Percentiles rank a stretch among this genome's conserved stretches.
These are phyloP conservation scores for Theocolax elegans DNA, from an alignment of 1,140 invertebrate genomes.

Conservation along the genomic window DNA sequence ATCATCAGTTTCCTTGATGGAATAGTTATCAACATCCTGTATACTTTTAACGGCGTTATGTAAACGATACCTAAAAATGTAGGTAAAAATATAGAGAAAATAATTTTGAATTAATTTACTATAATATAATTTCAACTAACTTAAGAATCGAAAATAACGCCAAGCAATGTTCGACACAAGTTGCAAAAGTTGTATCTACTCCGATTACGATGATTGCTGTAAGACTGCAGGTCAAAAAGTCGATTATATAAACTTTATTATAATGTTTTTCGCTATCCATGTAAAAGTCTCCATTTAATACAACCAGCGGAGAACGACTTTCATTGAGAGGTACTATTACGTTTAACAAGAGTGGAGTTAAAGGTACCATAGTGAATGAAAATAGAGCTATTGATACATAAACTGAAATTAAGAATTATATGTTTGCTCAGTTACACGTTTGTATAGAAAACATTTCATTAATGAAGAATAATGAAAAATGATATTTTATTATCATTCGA, in stretches of 20 bases:
- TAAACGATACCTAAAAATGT: too few species aligned
- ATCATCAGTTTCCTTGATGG: not conserved
- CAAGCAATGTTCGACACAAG: slow-evolving; percentile 16
- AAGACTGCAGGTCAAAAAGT: not conserved
- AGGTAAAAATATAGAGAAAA: too few species aligned
- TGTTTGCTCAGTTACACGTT: too few species aligned
- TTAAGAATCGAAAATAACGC: slow-evolving; percentile 2
- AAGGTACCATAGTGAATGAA: not conserved
- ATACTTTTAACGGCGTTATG: too few species aligned
- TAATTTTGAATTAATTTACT: too few species aligned
- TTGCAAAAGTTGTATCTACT: not conserved
- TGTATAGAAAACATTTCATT: too few species aligned
- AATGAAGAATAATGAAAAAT: too few species aligned
- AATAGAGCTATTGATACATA: not conserved
- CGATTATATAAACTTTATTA: not conserved
- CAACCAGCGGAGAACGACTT: not conserved
- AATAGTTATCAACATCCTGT: too few species aligned
- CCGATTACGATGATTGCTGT: not conserved
- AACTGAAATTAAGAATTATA: too few species aligned
- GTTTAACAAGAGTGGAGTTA: not conserved
- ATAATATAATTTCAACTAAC: not conserved
- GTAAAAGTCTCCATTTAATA: not conserved
- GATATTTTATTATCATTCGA: too few species aligned
- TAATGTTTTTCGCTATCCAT: not conserved
- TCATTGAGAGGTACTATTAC: not conserved